Evolutionary conservation across 2,888 invertebrate species (phyloP).

Genomic region (Neoitamus cyanurus): DNA sequence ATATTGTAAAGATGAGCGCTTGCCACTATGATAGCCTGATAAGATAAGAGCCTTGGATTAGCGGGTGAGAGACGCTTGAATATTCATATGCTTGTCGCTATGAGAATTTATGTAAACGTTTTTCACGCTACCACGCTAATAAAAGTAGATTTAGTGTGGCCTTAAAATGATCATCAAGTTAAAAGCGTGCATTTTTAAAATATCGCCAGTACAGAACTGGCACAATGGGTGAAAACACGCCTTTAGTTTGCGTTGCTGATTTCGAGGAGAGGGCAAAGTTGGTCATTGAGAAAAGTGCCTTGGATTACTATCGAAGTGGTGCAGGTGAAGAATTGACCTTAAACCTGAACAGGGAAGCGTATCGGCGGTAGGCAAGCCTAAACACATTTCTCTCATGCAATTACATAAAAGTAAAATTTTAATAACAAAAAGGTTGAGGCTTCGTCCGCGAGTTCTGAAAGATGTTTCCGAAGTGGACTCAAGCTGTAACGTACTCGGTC

Average conservation of each 20-base stretch:
- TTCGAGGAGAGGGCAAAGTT: slow-evolving; percentile 77
- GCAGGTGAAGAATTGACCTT: slow-evolving; percentile 84
- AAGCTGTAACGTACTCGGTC: slow-evolving; percentile 73
- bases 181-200: neutral
- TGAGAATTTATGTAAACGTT: neutral
- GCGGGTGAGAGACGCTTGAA: neutral
- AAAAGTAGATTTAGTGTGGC: too few relatives aligned
- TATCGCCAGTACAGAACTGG: neutral
- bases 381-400: neutral
- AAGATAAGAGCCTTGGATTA: too few relatives aligned
- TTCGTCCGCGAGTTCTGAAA: slow-evolving; percentile 81
- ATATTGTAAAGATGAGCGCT: neutral
- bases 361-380: slow-evolving; percentile 68
- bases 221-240: neutral
- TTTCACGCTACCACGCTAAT: neutral
- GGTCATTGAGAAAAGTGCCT: slow-evolving; percentile 74
- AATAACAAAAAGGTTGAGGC: slow-evolving; percentile 71
- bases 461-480: slow-evolving; percentile 77
- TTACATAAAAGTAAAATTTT: slow-evolving; percentile 10
- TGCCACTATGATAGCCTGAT: too few relatives aligned
- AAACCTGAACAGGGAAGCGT: slow-evolving; percentile 78
- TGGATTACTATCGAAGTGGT: slow-evolving; percentile 89
- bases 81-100: too few relatives aligned
- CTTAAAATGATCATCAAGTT: neutral
- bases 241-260: slow-evolving; percentile 77